Evolutionary conservation across 2,797 vertebrate species (phyloP).

Genomic region (Lepilemur septentrionalis): DNA sequence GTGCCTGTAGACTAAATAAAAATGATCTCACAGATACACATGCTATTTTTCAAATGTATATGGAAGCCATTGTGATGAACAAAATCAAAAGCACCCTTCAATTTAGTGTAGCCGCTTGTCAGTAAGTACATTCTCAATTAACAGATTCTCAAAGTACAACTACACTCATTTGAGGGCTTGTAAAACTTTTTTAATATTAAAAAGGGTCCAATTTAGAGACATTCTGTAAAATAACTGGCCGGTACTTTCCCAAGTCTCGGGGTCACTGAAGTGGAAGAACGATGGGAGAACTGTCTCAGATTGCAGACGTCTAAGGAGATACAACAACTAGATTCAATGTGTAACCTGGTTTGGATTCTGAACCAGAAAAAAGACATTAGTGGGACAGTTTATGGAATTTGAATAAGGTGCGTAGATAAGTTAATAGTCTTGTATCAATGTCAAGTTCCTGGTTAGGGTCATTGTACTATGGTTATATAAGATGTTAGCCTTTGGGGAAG

Average conservation of each 20-base stretch:
- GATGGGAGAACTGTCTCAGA: not conserved
- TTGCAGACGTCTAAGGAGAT: not conserved
- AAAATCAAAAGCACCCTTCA: slow-evolving; percentile 9
- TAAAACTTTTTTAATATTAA: not conserved
- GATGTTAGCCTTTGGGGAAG: not conserved
- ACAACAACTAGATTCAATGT: not conserved
- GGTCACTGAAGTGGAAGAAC: not conserved
- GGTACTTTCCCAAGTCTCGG: not conserved
- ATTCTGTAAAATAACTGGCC: not conserved
- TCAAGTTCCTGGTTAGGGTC: not conserved
- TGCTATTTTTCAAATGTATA: not conserved
- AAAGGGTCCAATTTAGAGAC: not conserved
- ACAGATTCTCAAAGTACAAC: not conserved
- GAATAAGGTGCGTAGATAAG: not conserved
- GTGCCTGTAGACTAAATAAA: not conserved
- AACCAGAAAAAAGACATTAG: not conserved
- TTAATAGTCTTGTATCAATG: not conserved
- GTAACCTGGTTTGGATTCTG: not conserved
- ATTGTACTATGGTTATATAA: not conserved
- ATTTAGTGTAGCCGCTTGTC: not conserved
- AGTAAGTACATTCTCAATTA: not conserved
- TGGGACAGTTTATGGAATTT: not conserved
- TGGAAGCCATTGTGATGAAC: not conserved
- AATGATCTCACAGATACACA: not conserved
- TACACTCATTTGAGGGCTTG: not conserved